These are phyloP conservation scores for Cyphomyrus discorhynchus DNA, from an alignment of 2,113 vertebrate species.

Conservation along the genomic window DNA sequence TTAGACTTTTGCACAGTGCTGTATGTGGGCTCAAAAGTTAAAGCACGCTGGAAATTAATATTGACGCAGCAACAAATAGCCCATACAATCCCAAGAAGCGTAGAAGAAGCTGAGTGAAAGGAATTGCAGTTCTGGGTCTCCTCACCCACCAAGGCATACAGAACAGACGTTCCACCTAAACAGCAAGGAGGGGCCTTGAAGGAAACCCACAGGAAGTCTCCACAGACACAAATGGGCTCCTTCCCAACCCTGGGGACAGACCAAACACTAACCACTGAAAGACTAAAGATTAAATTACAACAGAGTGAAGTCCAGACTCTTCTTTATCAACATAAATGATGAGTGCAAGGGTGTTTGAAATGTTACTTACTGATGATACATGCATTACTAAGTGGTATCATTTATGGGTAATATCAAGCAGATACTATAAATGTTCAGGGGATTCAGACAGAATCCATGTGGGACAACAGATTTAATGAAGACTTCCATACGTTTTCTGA, in stretches of 20 bases:
- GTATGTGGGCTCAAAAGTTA: not conserved
- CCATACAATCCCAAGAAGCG: not conserved
- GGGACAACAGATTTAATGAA: not conserved
- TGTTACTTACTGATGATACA: not conserved
- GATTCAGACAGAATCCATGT: not conserved
- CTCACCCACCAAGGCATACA: not conserved
- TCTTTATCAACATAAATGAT: not conserved
- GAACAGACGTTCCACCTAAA: not conserved
- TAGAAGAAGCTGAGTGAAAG: not conserved
- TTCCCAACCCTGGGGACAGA: not conserved
- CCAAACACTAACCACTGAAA: not conserved
- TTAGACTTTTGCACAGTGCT: not conserved
- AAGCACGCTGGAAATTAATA: not conserved
- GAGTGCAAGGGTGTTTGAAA: not conserved
- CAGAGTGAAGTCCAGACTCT: not conserved
- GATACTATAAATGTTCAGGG: not conserved
- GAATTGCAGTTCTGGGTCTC: not conserved
- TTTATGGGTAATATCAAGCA: not conserved
- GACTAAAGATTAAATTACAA: not conserved
- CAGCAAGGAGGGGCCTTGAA: not conserved
- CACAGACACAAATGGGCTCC: not conserved
- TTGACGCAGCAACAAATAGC: not conserved
- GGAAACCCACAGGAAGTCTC: not conserved
- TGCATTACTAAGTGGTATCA: not conserved
- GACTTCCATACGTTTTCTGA: not conserved